Evolutionary conservation across 2,113 vertebrate species (phyloP).

Genomic region (Boulengerochromis microlepis): DNA sequence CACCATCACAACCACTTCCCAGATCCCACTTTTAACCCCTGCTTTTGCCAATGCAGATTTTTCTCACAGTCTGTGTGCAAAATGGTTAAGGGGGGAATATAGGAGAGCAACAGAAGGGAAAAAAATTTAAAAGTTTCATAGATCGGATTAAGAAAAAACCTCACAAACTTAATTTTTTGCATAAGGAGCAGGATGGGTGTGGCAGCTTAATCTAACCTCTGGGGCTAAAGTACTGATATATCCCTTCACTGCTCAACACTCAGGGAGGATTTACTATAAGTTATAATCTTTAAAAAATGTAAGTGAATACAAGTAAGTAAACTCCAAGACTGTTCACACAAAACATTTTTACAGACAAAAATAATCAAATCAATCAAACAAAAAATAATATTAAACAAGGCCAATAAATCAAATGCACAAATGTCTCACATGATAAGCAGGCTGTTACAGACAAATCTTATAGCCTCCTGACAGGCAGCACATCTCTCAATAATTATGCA

Average conservation of each 20-base stretch:
- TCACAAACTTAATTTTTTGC: constrained; percentile 34
- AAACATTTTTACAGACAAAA: not conserved
- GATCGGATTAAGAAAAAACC: constrained; percentile 42
- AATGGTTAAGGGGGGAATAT: not conserved
- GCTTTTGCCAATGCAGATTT: not conserved
- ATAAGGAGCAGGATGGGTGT: not conserved
- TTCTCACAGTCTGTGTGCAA: not conserved
- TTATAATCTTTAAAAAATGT: not conserved
- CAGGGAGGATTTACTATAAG: not conserved
- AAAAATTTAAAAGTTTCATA: constrained; percentile 6
- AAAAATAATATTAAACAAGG: not conserved
- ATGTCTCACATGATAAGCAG: not conserved
- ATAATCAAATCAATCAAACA: not conserved
- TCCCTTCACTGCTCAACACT: not conserved
- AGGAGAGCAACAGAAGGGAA: not conserved
- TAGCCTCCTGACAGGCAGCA: not conserved
- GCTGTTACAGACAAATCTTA: not conserved
- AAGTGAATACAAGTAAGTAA: not conserved
- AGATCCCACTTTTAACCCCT: not conserved
- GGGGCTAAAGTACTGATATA: not conserved
- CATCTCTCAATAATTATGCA: not conserved
- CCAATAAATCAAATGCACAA: not conserved
- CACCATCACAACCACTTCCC: not conserved
- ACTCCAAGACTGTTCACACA: not conserved
- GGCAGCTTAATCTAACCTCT: constrained; percentile 31